Conservation (phyloP, 2,888 invertebrate species). For the Nudaria mundana region DNA sequence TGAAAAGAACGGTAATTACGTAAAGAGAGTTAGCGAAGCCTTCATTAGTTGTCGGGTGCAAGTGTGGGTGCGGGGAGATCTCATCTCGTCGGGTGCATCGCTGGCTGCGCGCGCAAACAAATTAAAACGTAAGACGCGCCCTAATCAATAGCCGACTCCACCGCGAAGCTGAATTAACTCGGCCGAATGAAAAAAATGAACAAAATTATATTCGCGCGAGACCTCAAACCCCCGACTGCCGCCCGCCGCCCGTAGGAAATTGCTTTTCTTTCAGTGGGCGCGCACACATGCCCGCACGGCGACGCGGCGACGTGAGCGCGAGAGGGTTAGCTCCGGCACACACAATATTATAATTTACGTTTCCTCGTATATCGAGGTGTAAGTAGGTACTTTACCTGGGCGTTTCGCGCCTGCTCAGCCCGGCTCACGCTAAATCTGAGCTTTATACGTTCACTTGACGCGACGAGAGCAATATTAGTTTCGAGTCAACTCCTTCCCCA, state of each 20-base stretch:
- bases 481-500: constrained; percentile 72
- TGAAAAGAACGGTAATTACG: constrained; percentile 69
- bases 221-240: constrained; percentile 61
- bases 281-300: constrained; percentile 62
- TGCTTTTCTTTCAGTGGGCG: constrained; percentile 81
- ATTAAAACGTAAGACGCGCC: constrained; percentile 82
- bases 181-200: constrained; percentile 81
- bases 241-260: constrained; percentile 73
- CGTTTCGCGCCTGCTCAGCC: constrained; percentile 76
- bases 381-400: constrained; percentile 80
- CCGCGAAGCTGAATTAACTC: constrained; percentile 80
- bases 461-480: constrained; percentile 80
- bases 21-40: constrained; percentile 65
- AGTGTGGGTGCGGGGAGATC: constrained; percentile 39
- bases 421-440: constrained; percentile 79
- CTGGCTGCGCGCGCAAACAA: constrained; percentile 79
- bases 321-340: constrained; percentile 78
- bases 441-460: constrained; percentile 81
- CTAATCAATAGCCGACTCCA: constrained; percentile 80
- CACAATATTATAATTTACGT: constrained; percentile 82
- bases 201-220: constrained; percentile 82
- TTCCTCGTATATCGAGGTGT: constrained; percentile 78
- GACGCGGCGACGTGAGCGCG: constrained; percentile 51
- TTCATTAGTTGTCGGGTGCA: constrained; percentile 58
- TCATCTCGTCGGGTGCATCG: constrained; percentile 77